Base-by-base conservation (phyloP, 2,113 vertebrate genomes). In the Xerus inauris region DNA sequence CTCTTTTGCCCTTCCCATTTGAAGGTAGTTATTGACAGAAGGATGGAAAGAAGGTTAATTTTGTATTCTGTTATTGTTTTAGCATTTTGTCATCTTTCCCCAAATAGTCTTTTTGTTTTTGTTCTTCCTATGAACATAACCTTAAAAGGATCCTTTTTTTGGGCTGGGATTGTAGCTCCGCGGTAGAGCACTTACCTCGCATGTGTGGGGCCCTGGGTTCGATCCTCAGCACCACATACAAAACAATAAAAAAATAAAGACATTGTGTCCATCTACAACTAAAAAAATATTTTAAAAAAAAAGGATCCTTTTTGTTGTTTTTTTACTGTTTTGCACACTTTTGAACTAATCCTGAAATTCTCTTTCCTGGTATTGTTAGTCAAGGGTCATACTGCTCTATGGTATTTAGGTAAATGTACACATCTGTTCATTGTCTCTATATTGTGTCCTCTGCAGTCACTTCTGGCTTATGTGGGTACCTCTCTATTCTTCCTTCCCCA, bases 31-130 rank as follows among this genome's bases (percentile, higher is more conserved):
- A 89, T 0, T 65, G 83, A 92, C 20, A 93, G 59, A 91, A 96
- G 88, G 81, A 83, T 49, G 14, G 75, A 69, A 32, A 86, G 88
- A 94, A 81, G 79, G 4, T 49, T 84, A 64, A 19, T 87, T 95
- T 80, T 96, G 42, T 45, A 94, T 88, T 94, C 75, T 57, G 14
- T 90, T 96, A 92, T 80, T 82, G 83, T 80, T 88, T 91, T 69
- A 91, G 85, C 13, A 83, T 92, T 83, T 49, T 80, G 75, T 89
- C 83, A 87, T 87, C 62, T 83, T 96, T 59, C 42, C 79, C 30
- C 59, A 30, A 62, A 89, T 11, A 80, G 47, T n/a, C 40, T 80
- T 79, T 67, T 28, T 72, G 51, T n/a, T 94, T 87, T 89, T 45
- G 30, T 95, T 72, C 40, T 65, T 96, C 80, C 62, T 83, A 38